These are phyloP conservation scores for Melanotaenia boesemani DNA, from an alignment of 2,797 vertebrate species.

Conservation along the genomic window DNA sequence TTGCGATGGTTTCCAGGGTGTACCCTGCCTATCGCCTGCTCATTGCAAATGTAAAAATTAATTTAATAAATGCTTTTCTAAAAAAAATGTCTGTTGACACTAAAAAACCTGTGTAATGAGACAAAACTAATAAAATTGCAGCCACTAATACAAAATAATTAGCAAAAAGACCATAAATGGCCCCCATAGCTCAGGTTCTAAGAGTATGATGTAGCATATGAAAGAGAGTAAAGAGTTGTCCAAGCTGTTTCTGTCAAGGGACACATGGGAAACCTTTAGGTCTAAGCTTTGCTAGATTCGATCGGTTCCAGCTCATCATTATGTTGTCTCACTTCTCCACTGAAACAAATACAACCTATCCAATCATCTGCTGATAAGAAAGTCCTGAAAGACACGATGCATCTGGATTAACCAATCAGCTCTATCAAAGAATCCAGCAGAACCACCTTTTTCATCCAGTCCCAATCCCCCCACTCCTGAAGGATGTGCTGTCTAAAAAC, in stretches of 20 bases:
- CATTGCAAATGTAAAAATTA: too few species aligned
- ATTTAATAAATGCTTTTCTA: too few species aligned
- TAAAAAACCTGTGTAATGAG: too few species aligned
- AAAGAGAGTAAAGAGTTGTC: not conserved
- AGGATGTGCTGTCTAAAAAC: conserved; percentile 13
- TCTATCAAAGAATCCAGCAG: conserved; percentile 7
- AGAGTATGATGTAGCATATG: not conserved
- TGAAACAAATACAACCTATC: conserved; percentile 16
- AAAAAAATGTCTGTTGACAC: too few species aligned
- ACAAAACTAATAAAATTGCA: not conserved
- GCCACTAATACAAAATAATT: not conserved
- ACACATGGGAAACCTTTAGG: not conserved
- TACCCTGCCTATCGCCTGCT: too few species aligned
- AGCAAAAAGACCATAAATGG: not conserved
- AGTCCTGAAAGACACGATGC: not conserved
- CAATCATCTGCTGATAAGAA: conserved; percentile 22
- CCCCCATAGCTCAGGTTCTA: not conserved
- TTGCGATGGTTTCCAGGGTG: too few species aligned
- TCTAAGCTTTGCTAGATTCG: not conserved
- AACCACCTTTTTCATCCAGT: conserved; percentile 2
- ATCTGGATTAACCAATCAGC: conserved; percentile 19
- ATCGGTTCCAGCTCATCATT: not conserved
- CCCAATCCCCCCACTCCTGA: conserved; percentile 1
- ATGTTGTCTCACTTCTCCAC: conserved; percentile 5
- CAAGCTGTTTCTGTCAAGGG: not conserved